Evolutionary conservation across 2,888 invertebrate genomes (phyloP).

Genomic region (Drosophila multiciliata): DNA sequence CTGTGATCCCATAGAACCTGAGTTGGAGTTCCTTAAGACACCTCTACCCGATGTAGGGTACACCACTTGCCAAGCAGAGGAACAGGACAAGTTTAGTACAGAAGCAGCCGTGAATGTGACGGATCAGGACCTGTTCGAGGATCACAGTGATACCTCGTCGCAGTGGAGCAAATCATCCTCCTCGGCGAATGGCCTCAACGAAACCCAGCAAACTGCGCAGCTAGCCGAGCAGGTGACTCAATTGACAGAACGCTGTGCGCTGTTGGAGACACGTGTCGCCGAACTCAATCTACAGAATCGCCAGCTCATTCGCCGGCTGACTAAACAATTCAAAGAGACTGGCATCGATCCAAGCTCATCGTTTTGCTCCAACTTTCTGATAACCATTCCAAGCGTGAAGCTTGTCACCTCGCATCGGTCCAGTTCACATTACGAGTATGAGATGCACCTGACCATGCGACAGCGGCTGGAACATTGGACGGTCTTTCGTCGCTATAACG

Average conservation of each 20-base stretch:
- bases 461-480: slow-evolving; percentile 94
- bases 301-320: slow-evolving; percentile 80
- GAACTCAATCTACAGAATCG: slow-evolving; percentile 83
- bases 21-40: slow-evolving; percentile 76
- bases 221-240: slow-evolving; percentile 79
- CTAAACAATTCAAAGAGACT: slow-evolving; percentile 78
- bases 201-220: slow-evolving; percentile 58
- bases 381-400: slow-evolving; percentile 83
- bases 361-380: slow-evolving; percentile 81
- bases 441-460: slow-evolving; percentile 84
- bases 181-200: slow-evolving; percentile 58
- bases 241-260: slow-evolving; percentile 80
- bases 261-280: slow-evolving; percentile 83
- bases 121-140: slow-evolving; percentile 66
- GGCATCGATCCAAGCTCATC: slow-evolving; percentile 82
- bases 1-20: slow-evolving; percentile 78
- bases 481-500: slow-evolving; percentile 96
- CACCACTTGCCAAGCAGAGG: slow-evolving; percentile 4
- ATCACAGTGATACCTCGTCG: slow-evolving; percentile 82
- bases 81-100: slow-evolving; percentile 3
- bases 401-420: slow-evolving; percentile 71
- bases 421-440: slow-evolving; percentile 81
- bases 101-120: background rate
- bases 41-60: slow-evolving; percentile 59
- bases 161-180: slow-evolving; percentile 83